Evolutionary conservation across 2,797 vertebrate genomes (phyloP).

Genomic region (Ptychobarbus kaznakovi): DNA sequence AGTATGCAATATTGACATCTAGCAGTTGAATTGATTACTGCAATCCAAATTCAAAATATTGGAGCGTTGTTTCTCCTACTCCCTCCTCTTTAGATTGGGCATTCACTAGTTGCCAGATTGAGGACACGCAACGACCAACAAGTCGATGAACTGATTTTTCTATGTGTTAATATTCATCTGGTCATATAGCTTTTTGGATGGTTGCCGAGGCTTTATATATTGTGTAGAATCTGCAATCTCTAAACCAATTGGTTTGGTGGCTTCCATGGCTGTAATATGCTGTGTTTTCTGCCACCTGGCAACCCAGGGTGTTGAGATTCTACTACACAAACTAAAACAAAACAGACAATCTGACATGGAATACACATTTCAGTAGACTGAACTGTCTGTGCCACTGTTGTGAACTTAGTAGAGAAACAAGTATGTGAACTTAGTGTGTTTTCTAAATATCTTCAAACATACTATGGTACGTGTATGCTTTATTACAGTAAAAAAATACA

Average conservation of each 20-base stretch:
- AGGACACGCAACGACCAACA: neutral
- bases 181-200: neutral
- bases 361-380: neutral
- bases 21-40: neutral
- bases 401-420: neutral
- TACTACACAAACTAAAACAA: neutral
- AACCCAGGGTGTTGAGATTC: neutral
- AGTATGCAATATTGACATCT: neutral
- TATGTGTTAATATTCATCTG: neutral
- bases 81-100: neutral
- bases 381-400: neutral
- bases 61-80: neutral
- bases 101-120: too few species aligned
- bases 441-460: neutral
- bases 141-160: neutral
- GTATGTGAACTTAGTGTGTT: neutral
- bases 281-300: neutral
- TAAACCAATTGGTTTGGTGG: neutral
- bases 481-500: neutral
- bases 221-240: neutral
- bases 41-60: neutral
- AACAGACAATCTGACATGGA: neutral
- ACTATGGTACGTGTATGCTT: neutral
- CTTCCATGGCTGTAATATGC: neutral
- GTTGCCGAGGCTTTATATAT: too few species aligned